Percentiles rank a stretch among this genome's conserved stretches.
Evolutionary conservation across 64 coral and sea anemone species (phyloP).

Genomic region (Dendrophyllia cribrosa): DNA sequence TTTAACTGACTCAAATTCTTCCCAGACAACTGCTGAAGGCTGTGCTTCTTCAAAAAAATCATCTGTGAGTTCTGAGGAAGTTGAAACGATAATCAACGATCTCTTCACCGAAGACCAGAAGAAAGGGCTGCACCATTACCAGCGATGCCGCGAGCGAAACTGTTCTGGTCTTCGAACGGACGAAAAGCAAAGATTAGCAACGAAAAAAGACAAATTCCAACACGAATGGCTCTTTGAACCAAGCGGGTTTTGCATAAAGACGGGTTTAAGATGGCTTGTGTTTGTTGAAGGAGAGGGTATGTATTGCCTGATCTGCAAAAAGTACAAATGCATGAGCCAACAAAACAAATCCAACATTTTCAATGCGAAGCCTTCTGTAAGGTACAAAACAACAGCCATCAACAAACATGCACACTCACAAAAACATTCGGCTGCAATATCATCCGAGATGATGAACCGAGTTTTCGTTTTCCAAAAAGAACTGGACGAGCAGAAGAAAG

Average conservation of each 20-base stretch:
- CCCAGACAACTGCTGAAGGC: not conserved
- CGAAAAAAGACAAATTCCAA: no score
- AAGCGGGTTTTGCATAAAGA: no score
- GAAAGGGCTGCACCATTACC: not conserved
- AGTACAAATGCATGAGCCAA: slow-evolving; percentile 2
- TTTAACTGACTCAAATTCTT: slow-evolving; percentile 40
- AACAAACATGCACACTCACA: slow-evolving; percentile 15
- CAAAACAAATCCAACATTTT: slow-evolving; percentile 32
- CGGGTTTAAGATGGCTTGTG: no score
- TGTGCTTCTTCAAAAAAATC: slow-evolving; percentile 45
- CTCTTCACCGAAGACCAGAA: slow-evolving; percentile 23
- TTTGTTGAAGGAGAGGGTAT: slow-evolving; percentile 19
- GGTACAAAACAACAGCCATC: slow-evolving; percentile 54
- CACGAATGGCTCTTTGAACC: no score
- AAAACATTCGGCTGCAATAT: slow-evolving; percentile 40
- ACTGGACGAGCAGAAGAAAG: slow-evolving; percentile 52
- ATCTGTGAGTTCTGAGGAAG: slow-evolving; percentile 44
- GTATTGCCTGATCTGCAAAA: slow-evolving; percentile 9
- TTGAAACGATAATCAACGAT: slow-evolving; percentile 8
- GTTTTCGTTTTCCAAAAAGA: slow-evolving; percentile 52
- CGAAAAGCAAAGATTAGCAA: no score
- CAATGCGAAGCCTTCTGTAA: slow-evolving; percentile 6
- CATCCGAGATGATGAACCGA: slow-evolving; percentile 57
- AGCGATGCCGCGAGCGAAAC: not conserved
- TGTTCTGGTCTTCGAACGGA: not conserved